Evolutionary conservation across 1,140 invertebrate species (phyloP).

Genomic region (Spodoptera frugiperda): DNA sequence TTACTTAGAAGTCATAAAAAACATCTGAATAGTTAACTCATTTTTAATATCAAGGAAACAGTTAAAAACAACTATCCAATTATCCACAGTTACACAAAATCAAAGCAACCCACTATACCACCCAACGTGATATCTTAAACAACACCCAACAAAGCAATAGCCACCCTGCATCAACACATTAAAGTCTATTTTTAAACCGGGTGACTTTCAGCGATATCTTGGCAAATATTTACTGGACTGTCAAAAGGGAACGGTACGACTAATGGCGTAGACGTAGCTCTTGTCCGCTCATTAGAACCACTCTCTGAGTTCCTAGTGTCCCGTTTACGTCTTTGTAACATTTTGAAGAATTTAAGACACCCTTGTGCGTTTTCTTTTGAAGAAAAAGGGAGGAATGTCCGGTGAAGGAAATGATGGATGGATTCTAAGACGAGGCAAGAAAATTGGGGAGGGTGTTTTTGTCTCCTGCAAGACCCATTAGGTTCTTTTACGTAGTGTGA

Average conservation of each 20-base stretch:
- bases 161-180: neutral
- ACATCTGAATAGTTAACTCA: too few species aligned
- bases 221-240: conserved; percentile 58
- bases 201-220: conserved; percentile 43
- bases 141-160: neutral
- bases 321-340: conserved; percentile 38
- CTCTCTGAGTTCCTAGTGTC: conserved; percentile 30
- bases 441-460: too few species aligned
- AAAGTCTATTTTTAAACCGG: conserved; percentile 8
- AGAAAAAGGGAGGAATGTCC: neutral
- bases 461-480: too few species aligned
- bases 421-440: neutral
- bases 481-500: too few species aligned
- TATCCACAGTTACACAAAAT: neutral
- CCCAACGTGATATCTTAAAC: neutral
- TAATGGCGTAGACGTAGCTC: conserved; percentile 51
- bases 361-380: conserved; percentile 1
- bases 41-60: too few species aligned
- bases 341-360: conserved; percentile 33
- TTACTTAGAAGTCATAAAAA: too few species aligned
- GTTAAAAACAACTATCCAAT: too few species aligned
- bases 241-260: conserved; percentile 53
- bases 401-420: conserved; percentile 10
- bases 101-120: conserved; percentile 11
- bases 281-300: conserved; percentile 53